These are phyloP conservation scores for Dendrocopos noguchii DNA, from an alignment of 2,113 vertebrate genomes.

Conservation along the genomic window DNA sequence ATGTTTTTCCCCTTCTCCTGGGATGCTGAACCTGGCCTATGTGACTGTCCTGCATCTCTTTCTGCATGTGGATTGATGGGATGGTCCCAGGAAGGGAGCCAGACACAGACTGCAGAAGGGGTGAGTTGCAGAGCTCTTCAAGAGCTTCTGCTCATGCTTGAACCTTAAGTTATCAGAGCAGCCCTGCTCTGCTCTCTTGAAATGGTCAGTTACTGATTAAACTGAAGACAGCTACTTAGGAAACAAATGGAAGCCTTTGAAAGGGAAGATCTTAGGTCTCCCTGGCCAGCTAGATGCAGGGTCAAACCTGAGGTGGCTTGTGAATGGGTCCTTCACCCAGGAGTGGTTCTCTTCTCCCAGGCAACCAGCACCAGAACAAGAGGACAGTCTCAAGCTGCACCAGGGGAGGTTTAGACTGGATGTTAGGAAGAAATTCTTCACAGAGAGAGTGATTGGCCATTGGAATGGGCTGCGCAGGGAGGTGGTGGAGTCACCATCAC, in stretches of 20 bases:
- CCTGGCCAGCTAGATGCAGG: not conserved
- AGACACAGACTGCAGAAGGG: not conserved
- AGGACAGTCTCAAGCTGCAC: no score
- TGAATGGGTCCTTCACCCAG: not conserved
- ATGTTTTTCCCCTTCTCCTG: not conserved
- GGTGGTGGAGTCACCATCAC: no score
- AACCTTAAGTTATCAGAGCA: not conserved
- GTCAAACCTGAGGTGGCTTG: not conserved
- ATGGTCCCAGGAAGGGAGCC: not conserved
- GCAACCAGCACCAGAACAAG: no score
- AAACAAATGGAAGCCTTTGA: slow-evolving; percentile 13
- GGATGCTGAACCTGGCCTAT: not conserved
- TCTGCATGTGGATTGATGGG: not conserved
- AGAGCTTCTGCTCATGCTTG: not conserved
- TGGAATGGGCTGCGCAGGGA: no score
- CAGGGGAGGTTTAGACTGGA: no score
- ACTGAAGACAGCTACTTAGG: not conserved
- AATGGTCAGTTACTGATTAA: slow-evolving; percentile 7
- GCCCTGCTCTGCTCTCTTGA: not conserved
- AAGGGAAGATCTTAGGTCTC: not conserved
- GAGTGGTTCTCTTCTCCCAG: not conserved
- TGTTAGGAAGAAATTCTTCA: no score
- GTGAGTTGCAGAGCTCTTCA: not conserved
- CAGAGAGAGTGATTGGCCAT: no score
- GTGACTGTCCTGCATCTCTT: not conserved